Percentiles rank a stretch among this genome's conserved stretches.
These are phyloP conservation scores for Agonum fuliginosum DNA, from an alignment of 2,888 invertebrate genomes.

Conservation along the genomic window DNA sequence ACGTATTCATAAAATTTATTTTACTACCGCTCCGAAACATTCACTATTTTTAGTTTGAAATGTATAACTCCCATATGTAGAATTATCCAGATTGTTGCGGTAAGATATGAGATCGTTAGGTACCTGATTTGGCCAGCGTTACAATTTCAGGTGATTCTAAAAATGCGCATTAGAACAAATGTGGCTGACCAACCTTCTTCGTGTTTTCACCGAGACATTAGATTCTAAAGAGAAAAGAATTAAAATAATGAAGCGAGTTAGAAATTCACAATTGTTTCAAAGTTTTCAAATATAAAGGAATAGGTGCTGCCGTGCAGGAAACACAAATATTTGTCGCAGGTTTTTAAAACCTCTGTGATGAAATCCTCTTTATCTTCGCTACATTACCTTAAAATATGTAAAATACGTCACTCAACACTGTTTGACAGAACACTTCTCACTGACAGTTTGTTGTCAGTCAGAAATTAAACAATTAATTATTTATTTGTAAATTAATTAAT, in stretches of 20 bases:
- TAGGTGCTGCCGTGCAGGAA: too few species aligned
- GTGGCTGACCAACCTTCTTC: conserved; percentile 20
- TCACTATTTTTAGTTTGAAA: conserved; percentile 22
- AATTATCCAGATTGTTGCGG: conserved; percentile 14
- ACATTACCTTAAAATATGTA: too few species aligned
- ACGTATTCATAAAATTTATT: conserved; percentile 17
- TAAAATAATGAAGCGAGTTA: neutral
- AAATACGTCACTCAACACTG: too few species aligned
- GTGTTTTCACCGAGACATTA: neutral
- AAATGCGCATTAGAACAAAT: conserved; percentile 22
- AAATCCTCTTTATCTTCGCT: too few species aligned
- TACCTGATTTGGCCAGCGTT: conserved; percentile 1
- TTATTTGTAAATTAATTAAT: too few species aligned
- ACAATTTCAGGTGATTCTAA: conserved; percentile 13
- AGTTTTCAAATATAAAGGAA: too few species aligned
- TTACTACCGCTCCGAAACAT: neutral
- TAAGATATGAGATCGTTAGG: conserved; percentile 14
- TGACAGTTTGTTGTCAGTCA: too few species aligned
- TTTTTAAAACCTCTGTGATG: too few species aligned
- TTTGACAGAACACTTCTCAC: too few species aligned
- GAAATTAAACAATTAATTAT: too few species aligned
- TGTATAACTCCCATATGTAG: conserved; percentile 2
- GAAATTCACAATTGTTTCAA: too few species aligned
- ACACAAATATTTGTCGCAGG: too few species aligned
- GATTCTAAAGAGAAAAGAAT: neutral